These are phyloP conservation scores for Cantharis rustica DNA, from an alignment of 2,888 invertebrate genomes.

Conservation along the genomic window DNA sequence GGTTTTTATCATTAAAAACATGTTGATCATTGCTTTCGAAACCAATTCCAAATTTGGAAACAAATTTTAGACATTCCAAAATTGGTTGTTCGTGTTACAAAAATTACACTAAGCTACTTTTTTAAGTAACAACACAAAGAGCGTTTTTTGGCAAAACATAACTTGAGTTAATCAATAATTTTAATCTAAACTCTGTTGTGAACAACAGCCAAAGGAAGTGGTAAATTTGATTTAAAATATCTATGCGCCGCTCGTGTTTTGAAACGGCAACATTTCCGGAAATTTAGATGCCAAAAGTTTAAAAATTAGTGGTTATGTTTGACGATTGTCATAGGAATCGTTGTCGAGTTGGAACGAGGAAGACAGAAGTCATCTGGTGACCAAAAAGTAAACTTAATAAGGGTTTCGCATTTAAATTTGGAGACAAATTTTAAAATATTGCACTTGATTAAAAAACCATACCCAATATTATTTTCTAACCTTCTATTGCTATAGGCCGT, in stretches of 20 bases:
- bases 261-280: constrained; percentile 53
- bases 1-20: background rate
- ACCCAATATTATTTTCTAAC: background rate
- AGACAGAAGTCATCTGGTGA: constrained; percentile 57
- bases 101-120: background rate
- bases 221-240: constrained; percentile 54
- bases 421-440: constrained; percentile 22
- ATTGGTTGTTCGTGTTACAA: background rate
- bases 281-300: constrained; percentile 56
- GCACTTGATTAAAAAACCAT: constrained; percentile 17
- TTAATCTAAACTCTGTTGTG: constrained; percentile 54
- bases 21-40: background rate
- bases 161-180: constrained; percentile 45
- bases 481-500: background rate
- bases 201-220: constrained; percentile 55
- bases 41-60: background rate
- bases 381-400: constrained; percentile 54
- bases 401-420: constrained; percentile 31
- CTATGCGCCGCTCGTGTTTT: constrained; percentile 46
- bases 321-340: constrained; percentile 50
- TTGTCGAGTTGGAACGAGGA: constrained; percentile 56
- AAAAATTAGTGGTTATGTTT: constrained; percentile 47
- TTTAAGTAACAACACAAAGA: background rate
- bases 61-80: background rate
- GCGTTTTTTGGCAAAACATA: constrained; percentile 21